These are phyloP conservation scores for Ericerus pela DNA, from an alignment of 1,140 invertebrate genomes.

Conservation along the genomic window DNA sequence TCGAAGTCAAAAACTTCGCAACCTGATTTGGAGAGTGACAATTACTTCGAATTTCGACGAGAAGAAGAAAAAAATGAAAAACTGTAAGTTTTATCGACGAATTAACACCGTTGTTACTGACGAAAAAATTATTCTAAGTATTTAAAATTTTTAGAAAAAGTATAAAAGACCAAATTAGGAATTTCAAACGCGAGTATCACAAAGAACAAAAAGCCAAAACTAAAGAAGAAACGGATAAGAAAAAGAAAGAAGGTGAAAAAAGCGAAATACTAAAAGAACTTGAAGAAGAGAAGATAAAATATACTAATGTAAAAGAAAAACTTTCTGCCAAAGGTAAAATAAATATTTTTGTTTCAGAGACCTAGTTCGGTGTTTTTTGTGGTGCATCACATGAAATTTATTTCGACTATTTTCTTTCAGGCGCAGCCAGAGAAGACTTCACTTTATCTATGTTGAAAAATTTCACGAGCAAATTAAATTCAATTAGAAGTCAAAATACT, in stretches of 20 bases:
- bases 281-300: constrained; percentile 17
- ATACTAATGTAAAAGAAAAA: constrained; percentile 20
- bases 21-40: not conserved
- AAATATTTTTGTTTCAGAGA: too few relatives aligned
- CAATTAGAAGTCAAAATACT: too few relatives aligned
- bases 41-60: not conserved
- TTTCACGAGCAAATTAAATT: too few relatives aligned
- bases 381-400: too few relatives aligned
- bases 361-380: too few relatives aligned
- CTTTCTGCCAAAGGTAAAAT: constrained; percentile 20
- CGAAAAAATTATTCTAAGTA: not conserved
- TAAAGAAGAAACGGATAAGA: not conserved
- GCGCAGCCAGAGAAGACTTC: too few relatives aligned
- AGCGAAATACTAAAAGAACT: not conserved
- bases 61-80: constrained; percentile 5
- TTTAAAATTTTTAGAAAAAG: not conserved
- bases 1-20: not conserved
- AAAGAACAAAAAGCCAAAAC: constrained; percentile 23
- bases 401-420: too few relatives aligned
- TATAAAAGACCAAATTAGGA: not conserved
- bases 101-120: not conserved
- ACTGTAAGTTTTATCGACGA: not conserved
- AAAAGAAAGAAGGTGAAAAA: constrained; percentile 1
- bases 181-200: constrained; percentile 5
- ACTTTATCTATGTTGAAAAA: too few relatives aligned